phyloP scores from a whole-genome alignment of 2,888 invertebrate genomes.

The Agonopterix heracliana region DNA sequence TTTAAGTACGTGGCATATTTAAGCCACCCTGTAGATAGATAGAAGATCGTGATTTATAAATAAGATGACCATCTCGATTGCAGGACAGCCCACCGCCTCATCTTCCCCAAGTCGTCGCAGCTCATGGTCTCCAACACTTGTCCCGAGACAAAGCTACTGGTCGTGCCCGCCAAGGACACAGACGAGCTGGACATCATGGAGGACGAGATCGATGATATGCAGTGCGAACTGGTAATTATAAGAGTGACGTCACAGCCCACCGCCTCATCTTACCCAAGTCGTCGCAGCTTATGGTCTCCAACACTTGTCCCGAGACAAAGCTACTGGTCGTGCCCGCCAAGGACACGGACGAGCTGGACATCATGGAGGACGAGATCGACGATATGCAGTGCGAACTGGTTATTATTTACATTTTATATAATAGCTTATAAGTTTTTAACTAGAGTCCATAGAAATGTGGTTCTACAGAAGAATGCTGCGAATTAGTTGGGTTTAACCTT shows the following conservation, averaged over 20 bases:
- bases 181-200: constrained; percentile 70
- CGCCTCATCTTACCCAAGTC: constrained; percentile 61
- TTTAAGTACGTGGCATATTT: no score
- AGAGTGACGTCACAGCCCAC: constrained; percentile 31
- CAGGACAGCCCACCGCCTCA: constrained; percentile 62
- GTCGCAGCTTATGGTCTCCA: constrained; percentile 48
- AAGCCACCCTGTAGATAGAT: no score
- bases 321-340: constrained; percentile 61
- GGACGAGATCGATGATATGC: constrained; percentile 59
- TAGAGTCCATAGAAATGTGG: no score
- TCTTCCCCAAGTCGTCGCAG: constrained; percentile 61
- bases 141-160: constrained; percentile 60
- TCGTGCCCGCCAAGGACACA: constrained; percentile 59
- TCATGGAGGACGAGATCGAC: constrained; percentile 66
- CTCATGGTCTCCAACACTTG: constrained; percentile 44
- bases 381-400: constrained; percentile 66
- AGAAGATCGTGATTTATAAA: no score
- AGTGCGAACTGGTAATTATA: constrained; percentile 57
- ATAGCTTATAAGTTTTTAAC: no score
- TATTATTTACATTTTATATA: no score
- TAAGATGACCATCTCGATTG: background rate
- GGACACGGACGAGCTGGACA: constrained; percentile 61
- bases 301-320: constrained; percentile 56
- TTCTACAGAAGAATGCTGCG: no score
- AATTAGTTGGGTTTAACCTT: no score